Evolutionary conservation across 2,888 invertebrate species (phyloP), one percentile per base, ranked within the genome.

Genomic region (Automeris io): DNA sequence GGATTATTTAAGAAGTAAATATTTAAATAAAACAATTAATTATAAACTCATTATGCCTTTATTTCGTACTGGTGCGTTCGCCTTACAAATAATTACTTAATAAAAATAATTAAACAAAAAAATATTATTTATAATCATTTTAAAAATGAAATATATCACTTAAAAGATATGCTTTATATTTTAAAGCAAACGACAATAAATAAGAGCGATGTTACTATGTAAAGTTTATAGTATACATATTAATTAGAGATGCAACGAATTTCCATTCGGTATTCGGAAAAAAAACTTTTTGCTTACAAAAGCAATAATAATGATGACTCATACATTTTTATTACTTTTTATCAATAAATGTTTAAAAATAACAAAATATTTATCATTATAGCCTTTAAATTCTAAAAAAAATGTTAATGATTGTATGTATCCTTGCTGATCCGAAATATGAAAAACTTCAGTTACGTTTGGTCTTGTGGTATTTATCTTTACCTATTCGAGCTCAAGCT

Each of bases 61-160:
- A 86, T 86, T 85, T 82, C 85, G 75, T 85, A 85, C 81, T 85
- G 85, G 85, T 86, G 85, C 85, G 77, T 79, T 82, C 77, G 70
- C 70, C 83, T 85, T 85, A 85, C 65, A 79, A 71, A 70, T 77
- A 78, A 72, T 13, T 29, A 76, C 74, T 80, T 77, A 82, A 61
- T 70, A 74, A 66, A 77, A 79, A 74, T 67, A 74, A 71, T 73
- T 74, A 77, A 69, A 74, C 55, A 26, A 16, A 29, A 48, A 44
- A 41, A 40, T 40, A 43, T 38, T 34, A 31, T 37, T 40, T 29
- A n/a, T n/a, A 16, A 29, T n/a, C 3, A 16, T 16, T 29, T 29
- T 29, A 29, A 21, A 29, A 29, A 33, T 33, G 29, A 29, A 16
- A 5, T 23, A 29, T 29, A 24, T 24, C 29, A 29, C 16, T 16